These are phyloP conservation scores for Adelognathus sp. DNA, from an alignment of 2,888 invertebrate species.

Conservation along the genomic window DNA sequence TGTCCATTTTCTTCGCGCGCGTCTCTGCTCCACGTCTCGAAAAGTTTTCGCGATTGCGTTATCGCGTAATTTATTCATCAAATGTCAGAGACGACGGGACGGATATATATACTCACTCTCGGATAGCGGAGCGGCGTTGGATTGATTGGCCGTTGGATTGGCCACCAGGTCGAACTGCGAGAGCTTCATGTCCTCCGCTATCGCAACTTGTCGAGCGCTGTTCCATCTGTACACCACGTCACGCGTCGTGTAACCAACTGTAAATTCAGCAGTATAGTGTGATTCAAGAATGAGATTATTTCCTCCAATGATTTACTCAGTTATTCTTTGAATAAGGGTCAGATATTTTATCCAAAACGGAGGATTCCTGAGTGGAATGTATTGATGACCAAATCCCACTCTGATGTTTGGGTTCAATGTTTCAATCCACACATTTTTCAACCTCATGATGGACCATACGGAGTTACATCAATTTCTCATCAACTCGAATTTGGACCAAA, in stretches of 20 bases:
- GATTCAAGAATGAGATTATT: too few relatives aligned
- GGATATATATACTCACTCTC: conserved; percentile 69
- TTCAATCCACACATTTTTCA: too few relatives aligned
- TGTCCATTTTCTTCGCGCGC: not conserved
- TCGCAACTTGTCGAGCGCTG: conserved; percentile 87
- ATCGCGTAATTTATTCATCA: not conserved
- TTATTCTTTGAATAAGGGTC: too few relatives aligned
- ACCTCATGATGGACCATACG: too few relatives aligned
- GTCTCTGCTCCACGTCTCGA: not conserved
- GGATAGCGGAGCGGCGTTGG: conserved; percentile 75
- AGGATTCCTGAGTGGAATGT: too few relatives aligned
- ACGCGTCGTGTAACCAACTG: conserved; percentile 88
- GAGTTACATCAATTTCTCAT: too few relatives aligned
- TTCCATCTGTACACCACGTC: conserved; percentile 91
- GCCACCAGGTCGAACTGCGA: conserved; percentile 92
- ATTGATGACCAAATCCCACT: too few relatives aligned
- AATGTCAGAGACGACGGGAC: not conserved
- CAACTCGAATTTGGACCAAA: too few relatives aligned
- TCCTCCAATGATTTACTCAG: too few relatives aligned
- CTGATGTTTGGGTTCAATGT: too few relatives aligned
- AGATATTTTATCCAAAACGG: too few relatives aligned
- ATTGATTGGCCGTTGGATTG: conserved; percentile 88
- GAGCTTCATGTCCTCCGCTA: conserved; percentile 91
- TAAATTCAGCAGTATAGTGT: conserved; percentile 64
- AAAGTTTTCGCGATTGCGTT: not conserved